Conservation (phyloP, 2,888 invertebrate species). For the Dicranocentrus wangi region DNA sequence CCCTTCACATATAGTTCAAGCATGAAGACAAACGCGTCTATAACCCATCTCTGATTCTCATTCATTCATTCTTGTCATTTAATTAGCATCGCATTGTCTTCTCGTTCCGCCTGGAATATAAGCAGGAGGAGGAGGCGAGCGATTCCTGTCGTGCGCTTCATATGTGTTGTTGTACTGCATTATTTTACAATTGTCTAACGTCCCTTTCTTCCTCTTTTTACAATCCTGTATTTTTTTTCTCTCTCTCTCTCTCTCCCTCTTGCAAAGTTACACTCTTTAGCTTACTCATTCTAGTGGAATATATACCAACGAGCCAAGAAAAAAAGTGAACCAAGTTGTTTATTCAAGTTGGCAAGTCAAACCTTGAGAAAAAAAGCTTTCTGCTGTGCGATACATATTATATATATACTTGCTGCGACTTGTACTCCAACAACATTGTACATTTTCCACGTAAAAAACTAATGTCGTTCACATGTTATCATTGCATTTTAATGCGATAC, state of each 20-base stretch:
- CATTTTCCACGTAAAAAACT: not conserved
- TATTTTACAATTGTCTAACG: no score
- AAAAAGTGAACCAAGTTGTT: conserved; percentile 17
- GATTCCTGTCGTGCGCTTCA: not conserved
- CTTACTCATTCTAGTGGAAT: no score
- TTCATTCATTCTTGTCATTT: conserved; percentile 68
- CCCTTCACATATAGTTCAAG: no score
- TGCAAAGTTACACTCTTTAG: no score
- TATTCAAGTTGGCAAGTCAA: conserved; percentile 23
- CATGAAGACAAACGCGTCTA: no score
- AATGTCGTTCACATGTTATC: conserved; percentile 26
- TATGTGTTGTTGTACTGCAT: no score
- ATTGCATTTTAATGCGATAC: conserved; percentile 38
- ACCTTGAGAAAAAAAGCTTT: conserved; percentile 4
- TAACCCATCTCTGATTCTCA: conserved; percentile 11
- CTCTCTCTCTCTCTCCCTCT: no score
- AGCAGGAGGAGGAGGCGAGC: not conserved
- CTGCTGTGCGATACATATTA: no score
- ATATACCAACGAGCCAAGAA: not conserved
- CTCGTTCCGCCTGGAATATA: conserved; percentile 11
- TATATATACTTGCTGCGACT: no score
- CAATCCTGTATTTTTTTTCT: not conserved
- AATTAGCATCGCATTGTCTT: conserved; percentile 62
- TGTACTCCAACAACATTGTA: no score
- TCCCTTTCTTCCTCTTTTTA: no score